Percentiles rank a stretch among this genome's conserved stretches.
Evolutionary conservation across 2,888 invertebrate genomes (phyloP).

Genomic region (Calliphora vomitoria): DNA sequence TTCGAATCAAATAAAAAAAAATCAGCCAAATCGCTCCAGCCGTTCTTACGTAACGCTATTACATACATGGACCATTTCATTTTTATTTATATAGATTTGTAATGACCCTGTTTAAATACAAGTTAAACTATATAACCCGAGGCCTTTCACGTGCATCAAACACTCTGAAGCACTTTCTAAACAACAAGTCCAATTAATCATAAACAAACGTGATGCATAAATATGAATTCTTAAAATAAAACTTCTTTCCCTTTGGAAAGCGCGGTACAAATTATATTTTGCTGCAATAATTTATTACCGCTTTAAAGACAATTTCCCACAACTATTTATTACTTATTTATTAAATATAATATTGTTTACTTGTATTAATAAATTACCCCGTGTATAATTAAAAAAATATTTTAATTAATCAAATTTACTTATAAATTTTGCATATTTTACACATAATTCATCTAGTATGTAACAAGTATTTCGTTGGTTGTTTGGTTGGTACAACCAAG

Average conservation of each 20-base stretch:
- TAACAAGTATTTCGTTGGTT: background rate
- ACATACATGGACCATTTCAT: too few relatives aligned
- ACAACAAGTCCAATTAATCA: constrained; percentile 4
- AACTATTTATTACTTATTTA: constrained; percentile 31
- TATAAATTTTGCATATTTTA: constrained; percentile 47
- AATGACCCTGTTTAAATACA: too few relatives aligned
- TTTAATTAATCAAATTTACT: constrained; percentile 62
- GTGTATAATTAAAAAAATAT: constrained; percentile 43
- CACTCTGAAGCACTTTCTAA: background rate
- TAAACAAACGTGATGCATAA: background rate
- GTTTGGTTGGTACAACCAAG: background rate
- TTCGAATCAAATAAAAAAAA: too few relatives aligned
- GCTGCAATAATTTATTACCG: constrained; percentile 15
- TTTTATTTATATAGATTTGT: too few relatives aligned
- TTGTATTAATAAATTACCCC: constrained; percentile 25
- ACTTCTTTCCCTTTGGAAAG: background rate
- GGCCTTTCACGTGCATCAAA: constrained; percentile 1
- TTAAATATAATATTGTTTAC: constrained; percentile 1
- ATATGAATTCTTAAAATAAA: background rate
- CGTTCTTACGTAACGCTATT: too few relatives aligned
- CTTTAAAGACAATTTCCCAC: constrained; percentile 38
- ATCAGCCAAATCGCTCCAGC: too few relatives aligned
- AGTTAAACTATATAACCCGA: background rate
- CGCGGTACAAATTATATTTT: background rate
- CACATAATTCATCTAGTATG: constrained; percentile 26